These are phyloP conservation scores for Halocynthia aurantium DNA, from an alignment of 23 tunicate species.

Conservation along the genomic window DNA sequence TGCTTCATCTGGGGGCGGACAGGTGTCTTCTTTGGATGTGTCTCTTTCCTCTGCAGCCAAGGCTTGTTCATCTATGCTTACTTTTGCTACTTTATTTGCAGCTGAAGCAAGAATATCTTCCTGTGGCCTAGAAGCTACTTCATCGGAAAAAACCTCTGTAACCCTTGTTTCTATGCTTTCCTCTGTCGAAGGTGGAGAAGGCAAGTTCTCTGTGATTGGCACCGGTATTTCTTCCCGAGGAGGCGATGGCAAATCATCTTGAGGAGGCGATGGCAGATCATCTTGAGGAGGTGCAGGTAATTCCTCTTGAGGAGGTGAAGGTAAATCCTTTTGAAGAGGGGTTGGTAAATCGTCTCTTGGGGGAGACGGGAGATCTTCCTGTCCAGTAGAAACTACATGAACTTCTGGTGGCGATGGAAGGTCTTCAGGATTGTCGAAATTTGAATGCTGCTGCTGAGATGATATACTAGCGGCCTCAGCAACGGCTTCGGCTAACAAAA, in stretches of 20 bases:
- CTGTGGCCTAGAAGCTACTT: background rate
- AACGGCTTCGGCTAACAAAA: no score
- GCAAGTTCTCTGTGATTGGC: no score
- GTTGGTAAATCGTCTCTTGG: background rate
- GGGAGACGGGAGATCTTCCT: background rate
- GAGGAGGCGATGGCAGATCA: background rate
- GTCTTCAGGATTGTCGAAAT: no score
- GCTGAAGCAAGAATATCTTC: background rate
- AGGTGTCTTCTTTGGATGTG: background rate
- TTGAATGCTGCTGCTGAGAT: no score
- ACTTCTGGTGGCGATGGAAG: no score
- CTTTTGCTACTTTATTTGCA: background rate
- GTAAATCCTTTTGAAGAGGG: conserved; percentile 4
- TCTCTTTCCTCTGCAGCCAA: background rate
- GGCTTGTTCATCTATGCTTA: background rate
- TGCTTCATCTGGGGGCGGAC: no score
- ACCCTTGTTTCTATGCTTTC: background rate
- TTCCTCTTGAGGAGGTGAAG: conserved; percentile 4
- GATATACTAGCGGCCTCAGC: no score
- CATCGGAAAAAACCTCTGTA: background rate
- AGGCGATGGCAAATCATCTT: background rate
- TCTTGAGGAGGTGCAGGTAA: conserved; percentile 3
- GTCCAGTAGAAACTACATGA: no score
- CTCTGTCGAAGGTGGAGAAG: no score
- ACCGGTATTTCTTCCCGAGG: background rate